These are phyloP conservation scores for Cyprinodon brontotheroides DNA, from an alignment of 2,113 vertebrate genomes.

Conservation along the genomic window DNA sequence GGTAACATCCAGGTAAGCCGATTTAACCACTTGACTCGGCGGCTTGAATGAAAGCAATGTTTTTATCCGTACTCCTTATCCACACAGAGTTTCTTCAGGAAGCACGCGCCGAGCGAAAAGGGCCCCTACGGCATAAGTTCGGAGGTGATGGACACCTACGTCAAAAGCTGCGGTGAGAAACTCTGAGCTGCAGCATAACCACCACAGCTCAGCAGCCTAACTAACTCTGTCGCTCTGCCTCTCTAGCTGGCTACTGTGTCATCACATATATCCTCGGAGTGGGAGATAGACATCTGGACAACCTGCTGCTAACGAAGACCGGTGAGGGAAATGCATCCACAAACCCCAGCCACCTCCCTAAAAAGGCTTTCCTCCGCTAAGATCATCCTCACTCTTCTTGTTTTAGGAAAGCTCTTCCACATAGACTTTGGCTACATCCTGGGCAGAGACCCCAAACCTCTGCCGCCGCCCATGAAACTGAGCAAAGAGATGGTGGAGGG, in stretches of 20 bases:
- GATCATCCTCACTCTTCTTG: not conserved
- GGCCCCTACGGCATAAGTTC: slow-evolving; percentile 95
- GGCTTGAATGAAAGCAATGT: not conserved
- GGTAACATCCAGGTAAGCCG: slow-evolving; percentile 95
- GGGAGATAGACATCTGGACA: slow-evolving; percentile 97
- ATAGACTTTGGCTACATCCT: slow-evolving; percentile 99
- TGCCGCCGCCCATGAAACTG: slow-evolving; percentile 98
- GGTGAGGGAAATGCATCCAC: slow-evolving; percentile 49
- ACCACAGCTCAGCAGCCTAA: not conserved
- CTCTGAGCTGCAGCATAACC: rapidly evolving
- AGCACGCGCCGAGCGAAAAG: slow-evolving; percentile 93
- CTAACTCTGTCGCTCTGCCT: not conserved
- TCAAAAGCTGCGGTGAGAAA: slow-evolving; percentile 97
- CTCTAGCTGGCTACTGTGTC: slow-evolving; percentile 95
- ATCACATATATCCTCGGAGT: slow-evolving; percentile 98
- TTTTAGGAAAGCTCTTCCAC: slow-evolving; percentile 95
- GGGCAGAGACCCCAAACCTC: slow-evolving; percentile 96
- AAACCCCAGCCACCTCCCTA: not conserved
- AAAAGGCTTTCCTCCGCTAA: not conserved
- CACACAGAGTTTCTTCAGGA: slow-evolving; percentile 94
- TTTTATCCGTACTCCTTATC: slow-evolving; percentile 7
- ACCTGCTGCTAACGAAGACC: slow-evolving; percentile 95
- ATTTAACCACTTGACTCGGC: no score
- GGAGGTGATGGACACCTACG: slow-evolving; percentile 98
- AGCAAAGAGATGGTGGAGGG: slow-evolving; percentile 99